A percentile compares a stretch with the other conserved stretches of the same genome.
Conservation (phyloP, 2,797 vertebrate genomes). For the Tragopan temminckii region DNA sequence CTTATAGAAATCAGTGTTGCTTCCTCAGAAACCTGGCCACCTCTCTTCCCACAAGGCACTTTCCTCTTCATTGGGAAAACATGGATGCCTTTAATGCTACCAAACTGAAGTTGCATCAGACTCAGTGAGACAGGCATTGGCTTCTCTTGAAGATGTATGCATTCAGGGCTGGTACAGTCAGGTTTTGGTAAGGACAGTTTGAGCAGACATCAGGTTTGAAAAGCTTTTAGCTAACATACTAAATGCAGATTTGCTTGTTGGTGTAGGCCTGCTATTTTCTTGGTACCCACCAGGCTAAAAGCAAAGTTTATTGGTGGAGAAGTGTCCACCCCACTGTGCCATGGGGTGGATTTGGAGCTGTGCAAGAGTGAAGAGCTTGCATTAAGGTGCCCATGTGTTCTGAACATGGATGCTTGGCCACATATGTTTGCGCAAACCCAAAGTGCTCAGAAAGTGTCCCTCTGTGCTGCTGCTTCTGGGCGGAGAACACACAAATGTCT, state of each 20-base stretch:
- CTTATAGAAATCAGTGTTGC: neutral
- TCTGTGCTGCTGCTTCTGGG: neutral
- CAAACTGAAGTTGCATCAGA: neutral
- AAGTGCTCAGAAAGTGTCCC: neutral
- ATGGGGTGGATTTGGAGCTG: neutral
- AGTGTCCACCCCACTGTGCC: neutral
- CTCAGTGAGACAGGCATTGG: neutral
- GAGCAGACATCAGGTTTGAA: neutral
- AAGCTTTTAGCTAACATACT: neutral
- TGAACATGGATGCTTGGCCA: accelerated
- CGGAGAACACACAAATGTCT: accelerated
- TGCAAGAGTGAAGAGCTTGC: accelerated
- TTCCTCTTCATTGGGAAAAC: neutral
- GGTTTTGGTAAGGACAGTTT: neutral
- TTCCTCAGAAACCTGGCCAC: neutral
- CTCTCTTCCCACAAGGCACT: neutral
- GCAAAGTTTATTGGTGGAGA: neutral
- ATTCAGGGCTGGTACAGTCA: neutral
- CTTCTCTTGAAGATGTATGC: neutral
- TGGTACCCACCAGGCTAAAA: accelerated
- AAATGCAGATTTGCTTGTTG: neutral
- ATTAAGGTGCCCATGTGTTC: neutral
- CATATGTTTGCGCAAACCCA: neutral
- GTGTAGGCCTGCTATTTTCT: neutral
- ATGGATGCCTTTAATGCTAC: neutral